Evolutionary conservation across 2,888 invertebrate genomes (phyloP), one percentile per base, ranked within the genome.

Genomic region (Keiferia lycopersicella): DNA sequence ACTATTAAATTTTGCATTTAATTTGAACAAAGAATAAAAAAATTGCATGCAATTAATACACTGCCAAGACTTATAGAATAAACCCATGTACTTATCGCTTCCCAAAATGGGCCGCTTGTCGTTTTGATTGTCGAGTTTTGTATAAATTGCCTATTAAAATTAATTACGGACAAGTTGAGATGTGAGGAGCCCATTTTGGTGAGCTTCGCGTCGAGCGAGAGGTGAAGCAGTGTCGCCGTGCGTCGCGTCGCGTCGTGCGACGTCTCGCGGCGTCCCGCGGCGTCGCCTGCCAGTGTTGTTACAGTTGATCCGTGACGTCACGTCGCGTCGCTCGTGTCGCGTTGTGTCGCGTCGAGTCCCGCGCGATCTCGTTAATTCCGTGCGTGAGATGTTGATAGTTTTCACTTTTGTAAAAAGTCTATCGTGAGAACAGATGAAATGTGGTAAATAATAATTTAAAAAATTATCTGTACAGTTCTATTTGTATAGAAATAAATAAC

Each of bases 401-500:
- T 92, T 90, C 91, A 92, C 92, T 92, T 92, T 92, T 92, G 92
- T 92, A 92, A 92, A 92, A 92, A 92, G 91, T 91, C 88, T 91
- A 91, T 88, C 86, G 86, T 88, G 88, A 85, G 83, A 88, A 84
- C 84, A 79, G 84, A 86, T 88, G 88, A 90, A 82, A 88, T 86
- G 87, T 87, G 87, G 90, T 88, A 87, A 90, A 89, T 88, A 82
- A 83, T 86, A 91, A 92, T 90, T 92, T 90, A 92, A 92, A 84
- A 86, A 88, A 87, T 83, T 88, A 91, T 91, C 91, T 92, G 92
- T 92, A 92, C 92, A 93, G 92, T 92, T 90, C 90, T 92, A 92
- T 92, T 92, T 92, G 92, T 92, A 92, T 92, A 92, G 92, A 92
- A 92, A 90, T 92, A 92, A 92, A 90, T 88, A 92, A 92, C 91